Percentiles rank a stretch among this genome's conserved stretches.
These are phyloP conservation scores for Euschistus heros DNA, from an alignment of 1,140 invertebrate species.

Conservation along the genomic window DNA sequence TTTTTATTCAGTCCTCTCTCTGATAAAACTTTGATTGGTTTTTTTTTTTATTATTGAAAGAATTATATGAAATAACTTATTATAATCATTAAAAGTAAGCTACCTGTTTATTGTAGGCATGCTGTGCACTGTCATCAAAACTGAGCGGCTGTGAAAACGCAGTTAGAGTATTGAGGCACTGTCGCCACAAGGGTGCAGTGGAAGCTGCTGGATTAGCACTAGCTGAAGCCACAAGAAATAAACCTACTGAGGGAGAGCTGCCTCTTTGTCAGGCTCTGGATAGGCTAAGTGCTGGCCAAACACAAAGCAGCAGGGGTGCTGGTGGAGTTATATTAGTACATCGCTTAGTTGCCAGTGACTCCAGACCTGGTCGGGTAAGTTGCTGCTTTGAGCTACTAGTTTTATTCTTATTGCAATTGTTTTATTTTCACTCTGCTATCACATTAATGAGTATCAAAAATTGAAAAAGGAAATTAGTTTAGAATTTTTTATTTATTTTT, in stretches of 20 bases:
- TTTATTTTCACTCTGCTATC: too few relatives aligned
- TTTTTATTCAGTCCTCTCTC: too few relatives aligned
- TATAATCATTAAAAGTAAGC: too few relatives aligned
- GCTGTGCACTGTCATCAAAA: constrained; percentile 41
- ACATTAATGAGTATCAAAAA: too few relatives aligned
- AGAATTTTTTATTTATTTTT: too few relatives aligned
- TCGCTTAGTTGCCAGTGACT: constrained; percentile 47
- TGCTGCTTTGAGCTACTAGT: too few relatives aligned
- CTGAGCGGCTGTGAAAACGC: constrained; percentile 39
- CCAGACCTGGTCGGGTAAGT: neutral
- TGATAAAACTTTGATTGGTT: too few relatives aligned
- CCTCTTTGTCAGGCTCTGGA: neutral
- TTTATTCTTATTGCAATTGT: too few relatives aligned
- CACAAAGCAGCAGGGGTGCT: constrained; percentile 49
- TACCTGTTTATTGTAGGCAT: constrained; percentile 35
- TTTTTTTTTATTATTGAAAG: too few relatives aligned
- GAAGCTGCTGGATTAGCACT: constrained; percentile 51
- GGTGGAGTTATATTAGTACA: constrained; percentile 65
- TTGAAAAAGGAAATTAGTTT: too few relatives aligned
- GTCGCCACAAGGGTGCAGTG: constrained; percentile 69
- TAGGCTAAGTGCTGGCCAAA: constrained; percentile 12
- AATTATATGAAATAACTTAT: too few relatives aligned
- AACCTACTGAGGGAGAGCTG: neutral
- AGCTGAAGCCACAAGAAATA: neutral
- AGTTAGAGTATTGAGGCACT: constrained; percentile 53